Evolutionary conservation across 1,140 invertebrate species (phyloP).

Genomic region (Halictus rubicundus): DNA sequence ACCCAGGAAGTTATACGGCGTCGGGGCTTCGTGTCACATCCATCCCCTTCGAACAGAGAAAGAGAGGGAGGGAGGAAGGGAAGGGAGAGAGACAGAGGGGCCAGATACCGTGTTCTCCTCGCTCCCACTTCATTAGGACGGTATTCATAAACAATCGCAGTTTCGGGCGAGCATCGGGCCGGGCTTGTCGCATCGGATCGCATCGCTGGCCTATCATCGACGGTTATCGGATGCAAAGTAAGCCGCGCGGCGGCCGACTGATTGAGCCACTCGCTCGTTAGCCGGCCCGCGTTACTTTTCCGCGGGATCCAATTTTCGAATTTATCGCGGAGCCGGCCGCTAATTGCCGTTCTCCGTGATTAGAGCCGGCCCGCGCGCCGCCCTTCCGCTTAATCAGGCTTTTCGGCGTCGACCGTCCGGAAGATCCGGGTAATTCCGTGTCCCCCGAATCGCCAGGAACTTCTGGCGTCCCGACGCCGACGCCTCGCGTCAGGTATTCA

Average conservation of each 20-base stretch:
- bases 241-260: background rate
- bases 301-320: conserved; percentile 9
- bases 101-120: too few relatives aligned
- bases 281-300: background rate
- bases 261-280: conserved; percentile 41
- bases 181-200: background rate
- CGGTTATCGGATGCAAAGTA: conserved; percentile 35
- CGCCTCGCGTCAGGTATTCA: background rate
- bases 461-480: background rate
- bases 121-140: conserved; percentile 49
- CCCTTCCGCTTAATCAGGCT: background rate
- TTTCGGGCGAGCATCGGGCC: background rate
- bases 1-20: conserved; percentile 60
- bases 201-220: conserved; percentile 34
- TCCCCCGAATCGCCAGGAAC: background rate
- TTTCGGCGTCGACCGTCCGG: background rate
- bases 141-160: conserved; percentile 57
- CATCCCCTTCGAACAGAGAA: conserved; percentile 28
- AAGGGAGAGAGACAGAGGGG: too few relatives aligned
- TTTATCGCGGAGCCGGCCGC: background rate
- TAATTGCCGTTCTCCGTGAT: conserved; percentile 2
- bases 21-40: conserved; percentile 46
- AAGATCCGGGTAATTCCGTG: background rate
- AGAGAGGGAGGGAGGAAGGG: too few relatives aligned
- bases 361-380: background rate